These are phyloP conservation scores for Temnothorax curvispinosus DNA, from an alignment of 1,140 invertebrate genomes.

Conservation along the genomic window DNA sequence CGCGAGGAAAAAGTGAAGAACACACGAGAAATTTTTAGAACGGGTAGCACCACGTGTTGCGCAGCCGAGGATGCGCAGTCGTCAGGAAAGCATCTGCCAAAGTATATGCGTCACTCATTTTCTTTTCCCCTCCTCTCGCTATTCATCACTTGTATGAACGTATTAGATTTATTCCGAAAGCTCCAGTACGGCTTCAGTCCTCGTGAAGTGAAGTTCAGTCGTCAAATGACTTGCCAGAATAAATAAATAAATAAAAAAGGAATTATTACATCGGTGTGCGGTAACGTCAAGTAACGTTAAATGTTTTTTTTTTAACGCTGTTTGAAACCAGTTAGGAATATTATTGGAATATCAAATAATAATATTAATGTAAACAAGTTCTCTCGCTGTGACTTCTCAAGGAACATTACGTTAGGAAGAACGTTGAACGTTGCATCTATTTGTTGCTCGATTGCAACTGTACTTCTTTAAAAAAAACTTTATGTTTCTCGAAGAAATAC, in stretches of 20 bases:
- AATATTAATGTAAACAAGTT: not conserved
- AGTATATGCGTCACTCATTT: slow-evolving; percentile 12
- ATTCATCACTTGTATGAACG: slow-evolving; percentile 36
- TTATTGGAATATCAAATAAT: not conserved
- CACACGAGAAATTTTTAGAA: not conserved
- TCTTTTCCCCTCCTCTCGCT: slow-evolving; percentile 29
- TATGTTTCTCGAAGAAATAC: not conserved
- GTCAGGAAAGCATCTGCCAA: slow-evolving; percentile 14
- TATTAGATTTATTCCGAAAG: slow-evolving; percentile 72
- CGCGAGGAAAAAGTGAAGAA: not conserved
- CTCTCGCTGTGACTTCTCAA: slow-evolving; percentile 6
- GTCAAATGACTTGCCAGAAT: too few relatives aligned
- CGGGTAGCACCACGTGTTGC: slow-evolving; percentile 79
- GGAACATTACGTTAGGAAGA: not conserved
- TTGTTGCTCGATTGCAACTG: not conserved
- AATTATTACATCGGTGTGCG: not conserved
- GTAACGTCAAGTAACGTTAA: not conserved
- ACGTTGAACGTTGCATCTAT: not conserved
- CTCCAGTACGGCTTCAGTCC: slow-evolving; percentile 76
- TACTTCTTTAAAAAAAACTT: not conserved
- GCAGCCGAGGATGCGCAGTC: slow-evolving; percentile 69
- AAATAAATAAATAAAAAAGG: not conserved
- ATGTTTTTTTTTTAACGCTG: not conserved
- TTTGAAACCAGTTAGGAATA: not conserved
- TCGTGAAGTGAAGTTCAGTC: slow-evolving; percentile 73